Base-by-base conservation (phyloP, 2,797 vertebrate species). In the Mormyrops attenuatus region DNA sequence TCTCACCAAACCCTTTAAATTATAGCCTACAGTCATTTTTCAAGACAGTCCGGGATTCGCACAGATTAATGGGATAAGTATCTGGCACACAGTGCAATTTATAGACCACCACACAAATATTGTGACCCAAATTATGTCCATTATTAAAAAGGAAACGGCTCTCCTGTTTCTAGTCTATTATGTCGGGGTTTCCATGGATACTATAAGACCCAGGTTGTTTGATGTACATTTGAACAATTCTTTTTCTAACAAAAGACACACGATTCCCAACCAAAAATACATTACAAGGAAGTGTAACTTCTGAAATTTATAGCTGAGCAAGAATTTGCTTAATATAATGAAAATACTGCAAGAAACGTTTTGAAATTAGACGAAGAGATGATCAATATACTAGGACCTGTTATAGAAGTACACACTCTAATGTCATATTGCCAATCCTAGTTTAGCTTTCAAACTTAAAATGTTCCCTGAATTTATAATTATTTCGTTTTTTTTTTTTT, bases 171-270 rank as follows among this genome's bases (percentile, higher is more conserved):
- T 95, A 95, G 95, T 95, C 96, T 96, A 96, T 96, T 96, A 95
- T 95, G 95, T 95, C 95, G 93, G 94, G 94, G 96, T 97, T 96
- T 94, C 96, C 96, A 97, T 97, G 95, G 95, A 92, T 92, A 96
- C 96, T 91, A 92, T 90, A 91, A 92, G 92, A 94, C 92, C 92
- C 94, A 94, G 94, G 92, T 92, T 92, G 94, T 95, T 93, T 92
- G 92, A 94, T 93, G 92, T 90, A 92, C 90, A 92, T 92, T 93
- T 92, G 92, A 95, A 95, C 92, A 86, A 69, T 87, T 95, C 93
- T 89, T 88, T 89, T 57, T 63, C 88, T 92, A 88, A 89, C 47
- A 91, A 89, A 86, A 90, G 91, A 87, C 63, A 89, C 52, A 34
- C 38, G 38, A 38, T 38, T 87, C 20, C 52, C 82, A 85, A 9